Evolutionary conservation across 2,797 vertebrate species (phyloP).

Genomic region (Brachyalestes nurse): DNA sequence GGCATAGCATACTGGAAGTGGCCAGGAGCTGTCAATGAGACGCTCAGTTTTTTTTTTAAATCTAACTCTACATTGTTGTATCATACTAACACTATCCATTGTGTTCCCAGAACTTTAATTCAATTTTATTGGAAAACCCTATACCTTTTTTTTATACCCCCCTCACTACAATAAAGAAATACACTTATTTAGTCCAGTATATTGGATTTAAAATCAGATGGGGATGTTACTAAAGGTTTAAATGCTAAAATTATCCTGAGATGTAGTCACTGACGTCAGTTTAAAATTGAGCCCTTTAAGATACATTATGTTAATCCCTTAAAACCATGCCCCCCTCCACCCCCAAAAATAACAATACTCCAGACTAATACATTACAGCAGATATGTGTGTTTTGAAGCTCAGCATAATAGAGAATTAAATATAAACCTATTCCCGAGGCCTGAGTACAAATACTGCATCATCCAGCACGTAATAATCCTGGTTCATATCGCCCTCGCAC

Average conservation of each 20-base stretch:
- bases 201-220: neutral
- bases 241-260: constrained; percentile 4
- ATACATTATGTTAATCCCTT: neutral
- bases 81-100: too few relatives aligned
- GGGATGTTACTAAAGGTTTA: neutral
- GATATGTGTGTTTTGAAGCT: neutral
- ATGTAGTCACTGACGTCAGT: neutral
- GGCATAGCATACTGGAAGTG: too few relatives aligned
- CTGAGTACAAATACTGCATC: constrained; percentile 95
- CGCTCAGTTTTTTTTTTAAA: too few relatives aligned
- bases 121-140: too few relatives aligned
- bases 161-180: neutral
- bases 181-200: neutral
- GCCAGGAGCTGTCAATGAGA: too few relatives aligned
- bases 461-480: constrained; percentile 94
- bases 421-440: constrained; percentile 68
- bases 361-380: neutral
- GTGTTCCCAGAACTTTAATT: too few relatives aligned
- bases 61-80: too few relatives aligned
- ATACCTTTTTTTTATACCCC: too few relatives aligned
- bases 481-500: constrained; percentile 97
- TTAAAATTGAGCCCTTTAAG: constrained; percentile 12
- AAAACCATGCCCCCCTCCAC: neutral
- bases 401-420: neutral
- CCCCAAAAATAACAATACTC: too few relatives aligned